A percentile compares a stretch with the other conserved stretches of the same genome.
phyloP scores from a whole-genome alignment of 2,888 invertebrate genomes.

The Leucoptera coffeella region DNA sequence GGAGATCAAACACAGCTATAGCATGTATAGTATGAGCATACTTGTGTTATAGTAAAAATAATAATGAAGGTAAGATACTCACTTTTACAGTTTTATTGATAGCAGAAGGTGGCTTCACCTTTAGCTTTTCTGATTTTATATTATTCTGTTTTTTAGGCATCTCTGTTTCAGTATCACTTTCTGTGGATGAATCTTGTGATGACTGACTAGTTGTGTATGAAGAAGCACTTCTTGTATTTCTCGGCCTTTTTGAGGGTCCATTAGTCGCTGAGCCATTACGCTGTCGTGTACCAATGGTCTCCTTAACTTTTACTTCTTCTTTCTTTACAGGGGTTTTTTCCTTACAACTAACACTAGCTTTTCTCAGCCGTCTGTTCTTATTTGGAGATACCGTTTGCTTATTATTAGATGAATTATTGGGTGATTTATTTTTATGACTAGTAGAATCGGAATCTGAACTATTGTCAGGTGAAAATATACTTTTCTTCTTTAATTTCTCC shows the following conservation, averaged over 20 bases:
- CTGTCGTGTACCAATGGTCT: slow-evolving; percentile 25
- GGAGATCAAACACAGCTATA: no score
- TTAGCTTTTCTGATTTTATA: no score
- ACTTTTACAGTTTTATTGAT: slow-evolving; percentile 15
- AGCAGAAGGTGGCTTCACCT: no score
- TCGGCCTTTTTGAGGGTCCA: no score
- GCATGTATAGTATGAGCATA: no score
- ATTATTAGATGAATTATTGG: slow-evolving; percentile 11
- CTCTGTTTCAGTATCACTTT: slow-evolving; percentile 29
- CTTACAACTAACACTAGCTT: slow-evolving; percentile 29
- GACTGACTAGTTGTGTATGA: slow-evolving; percentile 42
- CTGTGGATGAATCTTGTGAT: slow-evolving; percentile 34
- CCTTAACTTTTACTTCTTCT: slow-evolving; percentile 14
- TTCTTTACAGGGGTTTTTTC: slow-evolving; percentile 16
- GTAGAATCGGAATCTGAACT: slow-evolving; percentile 40
- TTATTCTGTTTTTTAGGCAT: slow-evolving; percentile 21
- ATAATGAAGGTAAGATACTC: no score
- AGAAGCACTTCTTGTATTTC: slow-evolving; percentile 27
- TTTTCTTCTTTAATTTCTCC: slow-evolving; percentile 56
- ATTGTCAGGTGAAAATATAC: slow-evolving; percentile 79
- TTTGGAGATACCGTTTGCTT: slow-evolving; percentile 14
- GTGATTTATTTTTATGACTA: slow-evolving; percentile 19
- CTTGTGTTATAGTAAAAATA: no score
- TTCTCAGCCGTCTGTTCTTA: slow-evolving; percentile 23
- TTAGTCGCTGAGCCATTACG: slow-evolving; percentile 22